Conservation (phyloP, 1,140 invertebrate genomes). For the Heliconius congener region DNA sequence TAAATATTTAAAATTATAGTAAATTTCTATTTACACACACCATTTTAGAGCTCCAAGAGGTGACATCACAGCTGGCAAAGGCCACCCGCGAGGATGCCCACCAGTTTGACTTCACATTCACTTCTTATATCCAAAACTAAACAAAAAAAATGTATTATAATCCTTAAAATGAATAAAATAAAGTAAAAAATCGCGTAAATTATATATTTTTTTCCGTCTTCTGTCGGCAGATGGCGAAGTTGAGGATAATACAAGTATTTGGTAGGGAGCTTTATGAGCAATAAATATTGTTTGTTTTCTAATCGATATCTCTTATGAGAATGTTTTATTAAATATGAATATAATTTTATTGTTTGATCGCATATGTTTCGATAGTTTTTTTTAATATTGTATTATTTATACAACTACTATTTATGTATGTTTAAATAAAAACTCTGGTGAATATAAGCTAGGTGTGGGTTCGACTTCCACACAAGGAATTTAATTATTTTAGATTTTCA, state of each 20-base stretch:
- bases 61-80: slow-evolving; percentile 66
- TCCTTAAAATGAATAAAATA: not conserved
- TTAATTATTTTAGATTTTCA: too few relatives aligned
- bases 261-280: slow-evolving; percentile 63
- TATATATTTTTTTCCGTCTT: not conserved
- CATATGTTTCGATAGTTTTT: slow-evolving; percentile 14
- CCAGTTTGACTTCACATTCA: slow-evolving; percentile 57
- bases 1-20: not conserved
- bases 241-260: slow-evolving; percentile 59
- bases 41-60: slow-evolving; percentile 58
- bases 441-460: too few relatives aligned
- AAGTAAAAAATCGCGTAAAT: not conserved
- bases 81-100: slow-evolving; percentile 64
- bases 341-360: slow-evolving; percentile 18
- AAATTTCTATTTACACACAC: not conserved
- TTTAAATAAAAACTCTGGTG: too few relatives aligned
- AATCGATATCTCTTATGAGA: slow-evolving; percentile 46
- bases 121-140: slow-evolving; percentile 20
- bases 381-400: too few relatives aligned
- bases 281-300: slow-evolving; percentile 65
- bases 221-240: slow-evolving; percentile 65
- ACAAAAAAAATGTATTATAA: not conserved
- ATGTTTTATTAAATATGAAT: slow-evolving; percentile 22
- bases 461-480: too few relatives aligned
- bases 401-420: too few relatives aligned